phyloP scores from a whole-genome alignment of 2,888 invertebrate species.

The Azorinus chamasolen region DNA sequence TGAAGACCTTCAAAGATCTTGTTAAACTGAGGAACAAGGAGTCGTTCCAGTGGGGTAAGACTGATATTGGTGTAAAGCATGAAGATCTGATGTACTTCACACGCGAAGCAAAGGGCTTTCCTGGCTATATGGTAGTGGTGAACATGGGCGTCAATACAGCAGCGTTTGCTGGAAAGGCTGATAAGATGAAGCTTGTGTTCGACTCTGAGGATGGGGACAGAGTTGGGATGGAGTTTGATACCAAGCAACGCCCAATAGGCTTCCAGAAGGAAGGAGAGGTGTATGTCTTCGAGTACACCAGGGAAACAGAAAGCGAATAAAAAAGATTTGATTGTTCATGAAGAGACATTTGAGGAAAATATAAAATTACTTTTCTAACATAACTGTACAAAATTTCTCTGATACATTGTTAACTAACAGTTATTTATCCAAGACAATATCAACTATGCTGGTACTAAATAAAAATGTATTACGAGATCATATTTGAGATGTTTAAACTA shows the following conservation, averaged over 20 bases:
- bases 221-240: constrained; percentile 20
- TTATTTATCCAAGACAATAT: too few species aligned
- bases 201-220: constrained; percentile 61
- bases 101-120: constrained; percentile 82
- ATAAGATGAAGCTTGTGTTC: constrained; percentile 68
- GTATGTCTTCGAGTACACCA: constrained; percentile 18
- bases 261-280: constrained; percentile 53
- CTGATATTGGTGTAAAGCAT: constrained; percentile 47
- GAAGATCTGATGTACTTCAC: constrained; percentile 79
- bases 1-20: constrained; percentile 76
- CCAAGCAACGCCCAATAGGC: constrained; percentile 39
- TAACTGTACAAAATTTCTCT: too few species aligned
- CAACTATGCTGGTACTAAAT: too few species aligned
- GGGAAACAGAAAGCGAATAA: too few species aligned
- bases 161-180: constrained; percentile 55
- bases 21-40: constrained; percentile 75
- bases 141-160: constrained; percentile 78
- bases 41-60: constrained; percentile 83
- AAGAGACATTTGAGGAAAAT: too few species aligned
- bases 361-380: too few species aligned
- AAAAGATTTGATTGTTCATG: too few species aligned
- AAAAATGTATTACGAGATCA: too few species aligned
- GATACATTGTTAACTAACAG: too few species aligned
- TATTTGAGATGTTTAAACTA: too few species aligned
- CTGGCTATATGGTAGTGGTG: constrained; percentile 81